Conservation (phyloP, 2,797 vertebrate species). For the Halcyon chelicuti region DNA sequence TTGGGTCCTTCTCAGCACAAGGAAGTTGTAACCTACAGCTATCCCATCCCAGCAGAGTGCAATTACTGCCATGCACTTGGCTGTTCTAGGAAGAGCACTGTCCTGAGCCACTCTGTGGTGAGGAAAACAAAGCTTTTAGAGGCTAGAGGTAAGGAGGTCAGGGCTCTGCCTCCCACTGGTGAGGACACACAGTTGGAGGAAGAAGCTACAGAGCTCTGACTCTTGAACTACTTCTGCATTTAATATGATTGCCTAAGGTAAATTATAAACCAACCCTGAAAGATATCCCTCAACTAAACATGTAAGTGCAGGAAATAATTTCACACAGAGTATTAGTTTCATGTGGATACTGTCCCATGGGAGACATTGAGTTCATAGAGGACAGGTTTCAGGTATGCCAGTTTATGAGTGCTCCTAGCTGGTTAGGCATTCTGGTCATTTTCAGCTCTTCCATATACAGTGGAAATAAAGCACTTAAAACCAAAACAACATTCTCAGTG, state of each 20-base stretch:
- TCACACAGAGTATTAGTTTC: not conserved
- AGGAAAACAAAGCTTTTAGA: not conserved
- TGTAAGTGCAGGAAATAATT: not conserved
- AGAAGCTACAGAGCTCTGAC: not conserved
- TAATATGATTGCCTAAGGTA: not conserved
- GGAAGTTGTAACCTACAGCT: too few species aligned
- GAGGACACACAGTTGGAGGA: not conserved
- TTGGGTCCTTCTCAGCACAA: too few species aligned
- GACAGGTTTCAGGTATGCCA: not conserved
- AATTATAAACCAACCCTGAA: not conserved
- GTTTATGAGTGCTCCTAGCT: not conserved
- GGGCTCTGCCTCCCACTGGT: not conserved
- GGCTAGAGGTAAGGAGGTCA: slow-evolving; percentile 9
- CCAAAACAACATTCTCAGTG: not conserved
- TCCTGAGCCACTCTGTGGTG: not conserved
- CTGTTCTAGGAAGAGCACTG: not conserved
- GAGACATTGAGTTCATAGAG: not conserved
- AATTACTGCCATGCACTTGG: too few species aligned
- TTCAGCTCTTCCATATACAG: not conserved
- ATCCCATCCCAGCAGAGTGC: too few species aligned
- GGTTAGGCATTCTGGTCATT: not conserved
- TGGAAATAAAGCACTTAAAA: not conserved
- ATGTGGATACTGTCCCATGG: not conserved
- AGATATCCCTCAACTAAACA: not conserved
- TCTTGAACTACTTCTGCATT: not conserved